A percentile compares a stretch with the other conserved stretches of the same genome.
phyloP scores from a whole-genome alignment of 2,888 invertebrate species.

The Macaria notata region DNA sequence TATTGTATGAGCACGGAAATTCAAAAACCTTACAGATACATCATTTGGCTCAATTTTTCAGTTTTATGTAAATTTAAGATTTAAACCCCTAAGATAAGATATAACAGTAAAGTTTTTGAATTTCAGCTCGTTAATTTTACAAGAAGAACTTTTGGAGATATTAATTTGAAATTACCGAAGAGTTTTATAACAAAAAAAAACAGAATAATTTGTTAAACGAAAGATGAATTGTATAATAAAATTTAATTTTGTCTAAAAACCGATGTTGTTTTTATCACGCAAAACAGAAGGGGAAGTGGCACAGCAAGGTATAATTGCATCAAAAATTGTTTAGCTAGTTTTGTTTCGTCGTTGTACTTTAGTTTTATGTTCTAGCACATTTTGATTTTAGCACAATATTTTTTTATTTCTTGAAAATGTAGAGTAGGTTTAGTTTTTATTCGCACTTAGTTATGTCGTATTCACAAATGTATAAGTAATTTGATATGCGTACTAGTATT shows the following conservation, averaged over 20 bases:
- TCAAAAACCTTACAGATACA: conserved; percentile 31
- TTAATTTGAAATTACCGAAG: conserved; percentile 15
- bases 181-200: conserved; percentile 1
- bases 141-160: conserved; percentile 23
- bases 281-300: conserved; percentile 83
- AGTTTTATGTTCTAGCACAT: no score
- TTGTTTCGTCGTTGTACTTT: neutral
- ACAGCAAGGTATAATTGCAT: conserved; percentile 81
- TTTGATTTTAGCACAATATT: no score
- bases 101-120: conserved; percentile 41
- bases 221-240: neutral
- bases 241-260: neutral
- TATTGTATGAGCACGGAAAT: conserved; percentile 14
- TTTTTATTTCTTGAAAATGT: no score
- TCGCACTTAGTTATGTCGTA: no score
- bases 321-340: conserved; percentile 4
- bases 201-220: neutral
- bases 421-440: no score
- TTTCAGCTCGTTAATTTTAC: conserved; percentile 40
- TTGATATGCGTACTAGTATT: no score
- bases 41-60: neutral
- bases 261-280: conserved; percentile 36
- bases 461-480: no score
- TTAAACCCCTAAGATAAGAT: no score
- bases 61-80: no score